Conservation (phyloP, 1,140 invertebrate genomes). For the Elymnias hypermnestra region DNA sequence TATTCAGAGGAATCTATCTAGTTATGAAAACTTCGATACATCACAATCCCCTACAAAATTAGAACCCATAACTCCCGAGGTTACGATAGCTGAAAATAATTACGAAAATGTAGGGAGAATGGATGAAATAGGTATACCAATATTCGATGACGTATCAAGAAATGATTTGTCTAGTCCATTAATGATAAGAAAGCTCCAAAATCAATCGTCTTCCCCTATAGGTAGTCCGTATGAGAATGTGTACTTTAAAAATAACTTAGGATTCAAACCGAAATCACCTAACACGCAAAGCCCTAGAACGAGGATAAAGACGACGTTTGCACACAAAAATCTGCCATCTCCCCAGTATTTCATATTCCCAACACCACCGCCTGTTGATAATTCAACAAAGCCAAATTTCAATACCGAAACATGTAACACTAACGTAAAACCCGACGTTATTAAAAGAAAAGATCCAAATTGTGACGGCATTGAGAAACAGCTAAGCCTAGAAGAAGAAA, state of each 20-base stretch:
- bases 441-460: conserved; percentile 14
- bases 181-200: conserved; percentile 64
- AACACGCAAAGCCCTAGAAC: conserved; percentile 76
- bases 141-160: conserved; percentile 47
- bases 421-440: background rate
- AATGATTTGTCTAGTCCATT: conserved; percentile 69
- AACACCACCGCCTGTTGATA: conserved; percentile 51
- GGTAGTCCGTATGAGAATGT: conserved; percentile 77
- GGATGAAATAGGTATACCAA: conserved; percentile 64
- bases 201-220: conserved; percentile 48
- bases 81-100: conserved; percentile 52
- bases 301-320: conserved; percentile 78
- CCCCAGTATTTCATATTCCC: conserved; percentile 74
- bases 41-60: conserved; percentile 27
- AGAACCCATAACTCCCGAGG: conserved; percentile 47
- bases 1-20: conserved; percentile 56
- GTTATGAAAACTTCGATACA: conserved; percentile 70
- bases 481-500: conserved; percentile 71
- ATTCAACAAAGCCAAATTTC: conserved; percentile 25
- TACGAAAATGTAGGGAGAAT: conserved; percentile 67
- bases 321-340: conserved; percentile 65
- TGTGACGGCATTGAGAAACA: conserved; percentile 69
- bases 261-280: conserved; percentile 75
- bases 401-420: background rate
- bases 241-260: conserved; percentile 52